Evolutionary conservation across 2,888 invertebrate genomes (phyloP), one percentile per base, ranked within the genome.

Genomic region (Callyntrura sp.): DNA sequence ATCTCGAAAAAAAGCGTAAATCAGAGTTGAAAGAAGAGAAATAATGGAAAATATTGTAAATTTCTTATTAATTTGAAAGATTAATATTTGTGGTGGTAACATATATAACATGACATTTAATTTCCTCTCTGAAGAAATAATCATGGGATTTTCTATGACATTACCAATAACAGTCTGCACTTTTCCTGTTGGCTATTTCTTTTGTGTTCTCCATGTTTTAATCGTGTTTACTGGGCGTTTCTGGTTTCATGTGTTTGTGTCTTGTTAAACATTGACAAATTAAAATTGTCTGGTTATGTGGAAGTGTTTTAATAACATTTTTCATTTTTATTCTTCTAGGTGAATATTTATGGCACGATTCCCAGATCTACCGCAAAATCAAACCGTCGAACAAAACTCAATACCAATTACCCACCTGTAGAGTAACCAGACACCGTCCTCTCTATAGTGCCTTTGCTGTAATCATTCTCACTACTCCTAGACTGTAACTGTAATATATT

Each of bases 401-500:
- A 76, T 76, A 28, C 51, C 60, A 86, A 76, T 65, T 35, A 25
- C 43, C 79, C 65, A 88, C 76, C 85, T 70, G 17, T 62, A 35
- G 48, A 91, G 3, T 91, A 88, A 89, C 82, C 68, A 81, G 25
- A 91, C 35, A 35, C 91, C 91, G 91, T 91, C 91, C 91, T 83
- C 91, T 90, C 70, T 60, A 81, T 82, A 60, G 90, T 90, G 90
- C 90, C 90, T 90, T 90, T 90, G 84, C 76, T 20, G 70, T 86
- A 82, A 85, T 83, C 51, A 84, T 86, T 86, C 76, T 76, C 90
- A 90, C 90, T 82, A 65, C 48, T 87, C 45, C 82, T 90, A 90
- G 86, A 90, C 90, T 90, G 90, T 90, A 90, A 90, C 90, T 90
- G 90, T 90, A 90, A 90, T 90, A 82, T 78, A 55, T 85, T 89